Evolutionary conservation across 2,113 vertebrate genomes (phyloP).

Genomic region (Etia nguti): DNA sequence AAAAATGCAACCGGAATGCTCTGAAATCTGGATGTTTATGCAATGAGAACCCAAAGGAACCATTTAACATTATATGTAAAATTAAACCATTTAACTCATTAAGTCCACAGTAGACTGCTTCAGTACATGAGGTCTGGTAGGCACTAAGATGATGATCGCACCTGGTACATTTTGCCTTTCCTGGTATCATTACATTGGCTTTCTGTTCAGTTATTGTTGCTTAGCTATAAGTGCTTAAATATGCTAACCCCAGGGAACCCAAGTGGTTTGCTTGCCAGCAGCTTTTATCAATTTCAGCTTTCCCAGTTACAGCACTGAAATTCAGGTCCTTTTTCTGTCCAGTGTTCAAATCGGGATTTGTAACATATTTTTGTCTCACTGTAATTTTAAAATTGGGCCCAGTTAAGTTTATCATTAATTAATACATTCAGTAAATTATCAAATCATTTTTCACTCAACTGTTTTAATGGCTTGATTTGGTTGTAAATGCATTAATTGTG

Average conservation of each 20-base stretch:
- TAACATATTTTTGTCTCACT: background rate
- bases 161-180: fast-evolving
- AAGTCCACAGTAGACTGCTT: background rate
- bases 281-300: background rate
- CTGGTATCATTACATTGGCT: background rate
- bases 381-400: background rate
- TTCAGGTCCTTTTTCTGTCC: background rate
- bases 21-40: background rate
- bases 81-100: background rate
- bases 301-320: background rate
- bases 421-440: background rate
- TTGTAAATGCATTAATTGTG: background rate
- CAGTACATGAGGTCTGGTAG: background rate
- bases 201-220: background rate
- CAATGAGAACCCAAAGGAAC: background rate
- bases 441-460: background rate
- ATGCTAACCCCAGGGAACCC: background rate
- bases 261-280: background rate
- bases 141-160: background rate
- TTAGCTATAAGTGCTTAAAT: background rate
- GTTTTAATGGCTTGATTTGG: background rate
- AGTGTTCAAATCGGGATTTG: background rate
- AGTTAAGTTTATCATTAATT: fast-evolving
- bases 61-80: background rate
- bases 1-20: background rate